Evolutionary conservation across 1,140 invertebrate genomes (phyloP), one percentile per base, ranked within the genome.

Genomic region (Drosophila athabasca): DNA sequence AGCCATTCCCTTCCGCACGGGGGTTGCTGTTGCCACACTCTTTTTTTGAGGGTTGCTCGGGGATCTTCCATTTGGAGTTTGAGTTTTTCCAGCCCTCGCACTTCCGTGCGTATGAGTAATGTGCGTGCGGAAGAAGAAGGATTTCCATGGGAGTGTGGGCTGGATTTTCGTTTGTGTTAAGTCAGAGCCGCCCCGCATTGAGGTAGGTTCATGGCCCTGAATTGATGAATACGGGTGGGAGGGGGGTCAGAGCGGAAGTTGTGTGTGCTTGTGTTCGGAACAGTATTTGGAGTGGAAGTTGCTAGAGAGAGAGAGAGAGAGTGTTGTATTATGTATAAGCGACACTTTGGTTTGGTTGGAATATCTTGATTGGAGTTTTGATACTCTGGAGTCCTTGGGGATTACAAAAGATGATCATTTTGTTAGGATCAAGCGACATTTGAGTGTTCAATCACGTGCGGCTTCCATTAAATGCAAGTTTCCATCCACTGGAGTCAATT

Each of bases 81-180:
- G 24, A n/a, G 9, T 17, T 22, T 11, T 39, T 24, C 39, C 46
- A 26, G 15, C 31, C 9, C 50, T 46, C 41, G 35, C 4, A 51
- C 51, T 46, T 61, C 57, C 79, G 59, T 69, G 82, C 82, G 77
- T 87, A 78, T 85, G 65, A 50, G 70, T 64, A 72, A 71, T 87
- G 57, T 80, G 82, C 74, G 79, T 84, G 45, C 48, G 11, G 22
- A 46, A 2, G 35, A 13, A 4, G 8, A 39, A 67, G 41, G 53
- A 39, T 24, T 55, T 29, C 4, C 24, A 9, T 7, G 50, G 31
- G 26, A 43, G 8, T 64, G 59, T 64, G 59, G 24, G 41, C 22
- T 57, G 41, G 43, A 8, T 62, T 39, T 39, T 50, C 13, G 68
- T 39, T 73, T 44, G 41, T 51, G 71, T 60, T 44, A 45, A 51